phyloP scores from a whole-genome alignment of 2,888 invertebrate genomes.

The Alentia gelatinosa region DNA sequence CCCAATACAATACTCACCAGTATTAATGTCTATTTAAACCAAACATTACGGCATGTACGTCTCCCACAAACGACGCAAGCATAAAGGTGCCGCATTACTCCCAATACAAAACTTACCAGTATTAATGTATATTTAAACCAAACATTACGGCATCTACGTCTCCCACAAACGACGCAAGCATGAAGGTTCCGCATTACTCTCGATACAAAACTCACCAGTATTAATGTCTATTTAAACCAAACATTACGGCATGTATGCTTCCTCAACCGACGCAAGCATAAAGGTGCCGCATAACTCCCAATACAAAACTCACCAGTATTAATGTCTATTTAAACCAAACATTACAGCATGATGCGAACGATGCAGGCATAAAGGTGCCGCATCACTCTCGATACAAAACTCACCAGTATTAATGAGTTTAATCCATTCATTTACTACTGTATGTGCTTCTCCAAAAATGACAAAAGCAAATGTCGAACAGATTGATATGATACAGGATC shows the following conservation, averaged over 20 bases:
- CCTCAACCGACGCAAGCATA: conserved; percentile 58
- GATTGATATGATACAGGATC: too few species aligned
- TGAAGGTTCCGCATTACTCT: conserved; percentile 57
- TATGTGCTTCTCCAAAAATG: conserved; percentile 58
- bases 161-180: conserved; percentile 57
- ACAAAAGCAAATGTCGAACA: too few species aligned
- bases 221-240: conserved; percentile 59
- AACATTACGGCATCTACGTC: conserved; percentile 58
- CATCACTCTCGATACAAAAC: too few species aligned
- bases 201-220: too few species aligned
- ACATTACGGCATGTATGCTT: conserved; percentile 57
- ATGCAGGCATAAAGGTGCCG: conserved; percentile 57
- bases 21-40: conserved; percentile 60
- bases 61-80: conserved; percentile 55
- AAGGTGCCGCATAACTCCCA: too few species aligned
- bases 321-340: conserved; percentile 59
- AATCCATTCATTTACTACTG: conserved; percentile 57
- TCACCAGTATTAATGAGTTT: too few species aligned
- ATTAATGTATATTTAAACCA: conserved; percentile 60
- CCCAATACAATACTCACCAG: too few species aligned
- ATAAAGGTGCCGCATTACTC: conserved; percentile 59
- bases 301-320: too few species aligned
- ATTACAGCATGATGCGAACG: conserved; percentile 57
- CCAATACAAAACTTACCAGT: too few species aligned
- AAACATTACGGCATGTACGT: conserved; percentile 58